These are phyloP conservation scores for Trichogramma pretiosum DNA, from an alignment of 1,140 invertebrate genomes.

Conservation along the genomic window DNA sequence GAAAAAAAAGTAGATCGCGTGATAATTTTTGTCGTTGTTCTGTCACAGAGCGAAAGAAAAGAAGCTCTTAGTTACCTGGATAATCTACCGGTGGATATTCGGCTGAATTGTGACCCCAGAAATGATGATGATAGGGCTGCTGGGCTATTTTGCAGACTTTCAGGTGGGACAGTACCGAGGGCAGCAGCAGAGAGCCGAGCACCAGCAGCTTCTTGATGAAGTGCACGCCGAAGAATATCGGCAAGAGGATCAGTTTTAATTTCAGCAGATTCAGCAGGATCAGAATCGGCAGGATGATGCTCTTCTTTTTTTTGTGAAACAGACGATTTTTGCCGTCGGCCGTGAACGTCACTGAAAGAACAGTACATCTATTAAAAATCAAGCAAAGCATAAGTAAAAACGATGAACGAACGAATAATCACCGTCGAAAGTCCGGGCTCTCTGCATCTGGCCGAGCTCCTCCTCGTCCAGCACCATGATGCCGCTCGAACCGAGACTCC, in stretches of 20 bases:
- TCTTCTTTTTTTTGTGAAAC: constrained; percentile 55
- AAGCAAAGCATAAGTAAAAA: too few relatives aligned
- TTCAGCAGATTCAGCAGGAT: constrained; percentile 55
- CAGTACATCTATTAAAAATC: too few relatives aligned
- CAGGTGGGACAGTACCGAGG: constrained; percentile 52
- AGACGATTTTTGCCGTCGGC: not conserved
- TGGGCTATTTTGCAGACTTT: constrained; percentile 53
- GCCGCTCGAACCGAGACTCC: constrained; percentile 23
- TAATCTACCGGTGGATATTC: constrained; percentile 36
- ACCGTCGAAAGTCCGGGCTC: constrained; percentile 7
- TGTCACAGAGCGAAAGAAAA: too few relatives aligned
- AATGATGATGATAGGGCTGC: constrained; percentile 28
- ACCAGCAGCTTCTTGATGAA: constrained; percentile 62
- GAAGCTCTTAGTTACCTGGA: constrained; percentile 31
- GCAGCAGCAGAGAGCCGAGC: constrained; percentile 52
- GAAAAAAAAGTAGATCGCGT: too few relatives aligned
- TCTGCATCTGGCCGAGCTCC: constrained; percentile 27
- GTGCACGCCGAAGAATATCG: constrained; percentile 55
- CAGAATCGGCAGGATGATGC: constrained; percentile 53
- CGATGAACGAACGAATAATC: not conserved
- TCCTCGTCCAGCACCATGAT: constrained; percentile 38
- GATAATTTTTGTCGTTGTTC: too few relatives aligned
- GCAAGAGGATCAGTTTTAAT: constrained; percentile 53
- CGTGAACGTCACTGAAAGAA: not conserved
- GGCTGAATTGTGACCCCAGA: constrained; percentile 33